Base-by-base conservation (phyloP, 2,888 invertebrate species). In the Agrochola lychnidis region DNA sequence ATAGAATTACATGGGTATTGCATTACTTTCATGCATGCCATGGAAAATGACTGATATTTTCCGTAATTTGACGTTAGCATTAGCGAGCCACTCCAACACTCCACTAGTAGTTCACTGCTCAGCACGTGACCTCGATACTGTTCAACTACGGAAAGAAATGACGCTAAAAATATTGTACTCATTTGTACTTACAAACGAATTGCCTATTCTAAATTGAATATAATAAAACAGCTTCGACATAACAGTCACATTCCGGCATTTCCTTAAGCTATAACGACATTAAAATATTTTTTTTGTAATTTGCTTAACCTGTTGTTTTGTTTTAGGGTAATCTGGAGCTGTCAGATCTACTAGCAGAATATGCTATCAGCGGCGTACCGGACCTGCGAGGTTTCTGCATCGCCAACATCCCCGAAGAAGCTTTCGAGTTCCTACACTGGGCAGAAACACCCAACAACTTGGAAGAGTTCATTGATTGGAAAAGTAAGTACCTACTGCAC, bases 261-360 rank as follows among this genome's bases (percentile, higher is more conserved):
- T 36, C 6, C 0, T 16, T 22, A 67, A n/a, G 25, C 36, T 10
- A 10, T 36, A 36, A 22, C 7, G 30, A 42, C 48, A 36, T 56
- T 1, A n/a, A n/a, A n/a, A 56, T 56, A n/a, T 12, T 0, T 6
- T n/a, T 6, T 53, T 57, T 59, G 25, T 12, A 1, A 40, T 40
- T 45, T 70, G 63, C 22, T 57, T 63, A 63, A 59, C 14, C 42
- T 62, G 1, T 40, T 51, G 4, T 75, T 74, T 70, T 87, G 45
- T 90, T 91, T 40, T 88, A 95, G 95, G 91, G 88, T 12, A 89
- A 89, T 82, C 82, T 87, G 78, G 94, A 94, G 76, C 75, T 95
- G n/a, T 68, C 90, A 2, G 87, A 84, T 4, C 86, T 88, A 7
- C 87, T 95, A 45, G 88, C 90, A 0, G 92, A 94, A 56, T 96